Evolutionary conservation across 2,113 vertebrate species (phyloP).

Genomic region (Glaucidium brasilianum): DNA sequence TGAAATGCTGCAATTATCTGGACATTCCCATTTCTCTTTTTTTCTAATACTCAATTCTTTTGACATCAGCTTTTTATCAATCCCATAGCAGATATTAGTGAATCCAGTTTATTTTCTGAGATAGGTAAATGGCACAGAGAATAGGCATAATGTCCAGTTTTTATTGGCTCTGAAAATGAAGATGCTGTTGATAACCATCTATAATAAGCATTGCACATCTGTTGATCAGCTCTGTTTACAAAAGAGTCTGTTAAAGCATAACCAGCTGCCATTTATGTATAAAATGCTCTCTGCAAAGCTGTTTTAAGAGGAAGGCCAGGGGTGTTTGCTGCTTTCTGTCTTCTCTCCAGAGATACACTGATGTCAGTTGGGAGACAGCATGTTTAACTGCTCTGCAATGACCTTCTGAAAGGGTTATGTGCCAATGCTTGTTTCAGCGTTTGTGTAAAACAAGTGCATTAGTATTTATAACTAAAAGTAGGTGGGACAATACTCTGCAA

Average conservation of each 20-base stretch:
- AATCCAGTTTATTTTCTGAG: constrained; percentile 13
- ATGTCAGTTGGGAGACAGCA: background rate
- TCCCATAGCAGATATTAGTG: background rate
- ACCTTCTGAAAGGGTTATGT: background rate
- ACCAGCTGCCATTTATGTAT: background rate
- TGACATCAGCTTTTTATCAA: constrained; percentile 1
- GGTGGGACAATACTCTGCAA: background rate
- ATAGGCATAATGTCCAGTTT: background rate
- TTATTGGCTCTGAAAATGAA: background rate
- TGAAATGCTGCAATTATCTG: constrained; percentile 45
- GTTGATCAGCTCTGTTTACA: constrained; percentile 6
- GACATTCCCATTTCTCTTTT: background rate
- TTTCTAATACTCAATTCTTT: constrained; percentile 13
- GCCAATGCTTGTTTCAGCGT: background rate
- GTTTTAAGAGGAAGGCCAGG: background rate
- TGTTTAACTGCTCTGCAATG: background rate
- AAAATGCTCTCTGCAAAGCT: background rate
- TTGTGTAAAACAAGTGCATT: background rate
- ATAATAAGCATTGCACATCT: background rate
- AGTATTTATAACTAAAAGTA: background rate
- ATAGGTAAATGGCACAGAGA: constrained; percentile 17
- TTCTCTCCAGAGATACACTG: background rate
- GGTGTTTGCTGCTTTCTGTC: background rate
- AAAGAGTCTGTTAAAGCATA: constrained; percentile 15
- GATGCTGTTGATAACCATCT: background rate